Base-by-base conservation (phyloP, 2,888 invertebrate species). In the Dysmachus trigonus region DNA sequence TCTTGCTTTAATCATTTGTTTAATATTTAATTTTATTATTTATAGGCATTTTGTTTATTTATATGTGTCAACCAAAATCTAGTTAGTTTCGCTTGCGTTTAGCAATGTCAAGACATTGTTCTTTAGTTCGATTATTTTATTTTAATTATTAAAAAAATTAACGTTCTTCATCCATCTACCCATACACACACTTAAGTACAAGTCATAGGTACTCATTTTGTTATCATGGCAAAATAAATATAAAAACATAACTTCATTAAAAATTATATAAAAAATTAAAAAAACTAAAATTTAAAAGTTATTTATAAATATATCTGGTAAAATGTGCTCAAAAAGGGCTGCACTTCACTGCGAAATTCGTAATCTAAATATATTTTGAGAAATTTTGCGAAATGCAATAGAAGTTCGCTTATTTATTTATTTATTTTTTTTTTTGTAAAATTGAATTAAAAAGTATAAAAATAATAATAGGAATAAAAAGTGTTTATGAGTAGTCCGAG, bases 1-100 rank as follows among this genome's bases (percentile, higher is more conserved):
- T 83, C 87, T 88, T 87, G 81, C 86, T 87, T 87, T 88, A 86
- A 86, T 87, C 82, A 86, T 87, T 87, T 87, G 87, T 79, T 85
- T 88, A 87, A 51, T 87, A 87, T 85, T n/a, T 87, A 86, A 86
- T 86, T 88, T 86, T 85, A 81, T 86, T 86, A 86, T 87, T 85
- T 84, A 33, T 22, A 31, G 38, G 41, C 72, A 83, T 83, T 72
- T 83, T 72, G 72, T 62, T 62, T 22, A 72, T 72, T 27, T 83
- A 35, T 83, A 72, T 72, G 38, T 83, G 62, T 83, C 71, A 72
- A 87, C 87, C 88, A 88, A 87, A 87, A 86, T 88, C 87, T 88
- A 86, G 41, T 87, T 89, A 81, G 30, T 18, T 81, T 47, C 47
- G 47, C 62, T 18, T 88, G 62, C 38, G 72, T 83, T 82, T 72